Base-by-base conservation (phyloP, 2,888 invertebrate genomes). In the Serripes groenlandicus region DNA sequence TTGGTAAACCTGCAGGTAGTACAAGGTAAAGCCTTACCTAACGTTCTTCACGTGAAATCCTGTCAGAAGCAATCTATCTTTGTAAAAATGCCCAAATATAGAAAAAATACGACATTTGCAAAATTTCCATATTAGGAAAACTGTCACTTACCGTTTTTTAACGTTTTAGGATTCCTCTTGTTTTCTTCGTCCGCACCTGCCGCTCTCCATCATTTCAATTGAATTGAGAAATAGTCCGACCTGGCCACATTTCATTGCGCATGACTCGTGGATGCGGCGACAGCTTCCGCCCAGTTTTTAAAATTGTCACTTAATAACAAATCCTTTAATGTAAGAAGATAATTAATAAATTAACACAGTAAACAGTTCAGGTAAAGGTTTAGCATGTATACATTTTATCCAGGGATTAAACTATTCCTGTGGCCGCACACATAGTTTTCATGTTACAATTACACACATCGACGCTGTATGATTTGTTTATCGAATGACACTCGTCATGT, bases 151-250 rank as follows among this genome's bases (percentile, higher is more conserved):
- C 96, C 96, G 95, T 95, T 95, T 95, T 96, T 96, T n/a, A n/a
- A 92, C 96, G 94, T 91, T 96, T n/a, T 95, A 72, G 96, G 96
- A 94, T 96, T 96, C 64, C 96, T 95, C 93, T n/a, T 96, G 96
- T 94, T 96, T 96, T 93, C 96, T 88, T 81, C 94, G 91, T 78
- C 92, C 93, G 92, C 92, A 94, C 93, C 93, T 93, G 92, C 88
- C 89, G 69, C 92, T 92, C 89, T 92, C 93, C 94, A 94, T 94
- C 91, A 92, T 94, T 93, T 93, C 92, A 92, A 93, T 92, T 92
- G 91, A 92, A 91, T 88, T 89, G 90, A 87, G 89, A 91, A 83
- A 83, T 81, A 85, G 80, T 87, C 85, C 88, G 88, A 89, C 89
- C 89, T 88, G 89, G 86, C 83, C 80, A 83, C 81, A 81, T 88